These are phyloP conservation scores for Perdita meconis DNA, from an alignment of 2,888 invertebrate genomes.

Conservation along the genomic window DNA sequence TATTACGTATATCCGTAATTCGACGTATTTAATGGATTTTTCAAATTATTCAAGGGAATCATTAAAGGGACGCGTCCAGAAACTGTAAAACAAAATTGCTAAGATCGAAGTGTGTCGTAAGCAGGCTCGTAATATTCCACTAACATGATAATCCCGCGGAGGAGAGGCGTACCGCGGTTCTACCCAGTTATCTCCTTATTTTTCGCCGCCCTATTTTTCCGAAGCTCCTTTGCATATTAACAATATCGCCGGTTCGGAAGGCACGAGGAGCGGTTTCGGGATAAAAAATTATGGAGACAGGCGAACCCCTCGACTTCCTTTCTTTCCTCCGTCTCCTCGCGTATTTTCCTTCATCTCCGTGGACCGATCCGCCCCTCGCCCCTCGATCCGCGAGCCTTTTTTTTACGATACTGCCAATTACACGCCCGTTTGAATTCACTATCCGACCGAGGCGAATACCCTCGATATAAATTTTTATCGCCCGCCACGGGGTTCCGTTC, in stretches of 20 bases:
- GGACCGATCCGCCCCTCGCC: slow-evolving; percentile 44
- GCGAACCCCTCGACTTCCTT: slow-evolving; percentile 69
- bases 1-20: no score
- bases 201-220: slow-evolving; percentile 82
- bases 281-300: slow-evolving; percentile 83
- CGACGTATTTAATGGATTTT: background rate
- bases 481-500: slow-evolving; percentile 58
- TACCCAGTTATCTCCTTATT: slow-evolving; percentile 78
- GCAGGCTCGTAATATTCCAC: slow-evolving; percentile 72
- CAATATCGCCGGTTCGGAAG: slow-evolving; percentile 82
- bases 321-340: slow-evolving; percentile 35
- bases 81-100: slow-evolving; percentile 1
- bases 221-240: slow-evolving; percentile 84
- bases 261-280: slow-evolving; percentile 75
- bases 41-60: background rate
- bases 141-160: slow-evolving; percentile 77
- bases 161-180: slow-evolving; percentile 28
- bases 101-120: slow-evolving; percentile 62
- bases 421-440: slow-evolving; percentile 84
- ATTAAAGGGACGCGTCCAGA: background rate
- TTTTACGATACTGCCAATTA: slow-evolving; percentile 84
- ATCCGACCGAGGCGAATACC: slow-evolving; percentile 78
- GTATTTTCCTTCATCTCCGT: slow-evolving; percentile 27
- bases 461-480: slow-evolving; percentile 82
- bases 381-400: slow-evolving; percentile 70